These are phyloP conservation scores for Dromaius novaehollandiae DNA, from an alignment of 2,113 vertebrate species.

Conservation along the genomic window DNA sequence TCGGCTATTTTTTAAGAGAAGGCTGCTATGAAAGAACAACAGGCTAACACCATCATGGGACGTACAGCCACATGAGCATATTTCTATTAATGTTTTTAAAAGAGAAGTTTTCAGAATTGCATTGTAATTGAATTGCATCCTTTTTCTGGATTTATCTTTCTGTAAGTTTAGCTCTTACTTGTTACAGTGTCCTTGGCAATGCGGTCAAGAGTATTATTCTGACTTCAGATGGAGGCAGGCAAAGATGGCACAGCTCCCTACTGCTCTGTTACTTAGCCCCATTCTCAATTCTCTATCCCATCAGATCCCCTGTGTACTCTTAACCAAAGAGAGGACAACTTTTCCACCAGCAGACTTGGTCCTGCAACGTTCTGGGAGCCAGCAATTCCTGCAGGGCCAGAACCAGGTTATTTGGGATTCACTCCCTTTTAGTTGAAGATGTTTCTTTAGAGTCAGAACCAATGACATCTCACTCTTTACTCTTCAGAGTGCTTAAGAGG, in stretches of 20 bases:
- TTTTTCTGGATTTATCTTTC: background rate
- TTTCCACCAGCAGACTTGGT: background rate
- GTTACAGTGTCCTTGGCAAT: background rate
- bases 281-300: background rate
- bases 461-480: background rate
- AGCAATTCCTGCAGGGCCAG: background rate
- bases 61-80: background rate
- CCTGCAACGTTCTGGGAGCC: background rate
- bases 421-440: background rate
- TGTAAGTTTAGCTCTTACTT: background rate
- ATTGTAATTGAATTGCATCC: background rate
- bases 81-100: conserved; percentile 2
- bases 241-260: background rate
- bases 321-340: background rate
- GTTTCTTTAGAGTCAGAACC: background rate
- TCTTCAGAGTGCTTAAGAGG: background rate
- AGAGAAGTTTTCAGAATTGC: background rate
- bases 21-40: background rate
- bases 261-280: background rate
- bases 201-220: background rate
- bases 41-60: background rate
- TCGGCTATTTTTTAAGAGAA: background rate
- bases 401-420: background rate
- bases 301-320: background rate
- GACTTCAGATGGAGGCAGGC: background rate